Base-by-base conservation (phyloP, 2,113 vertebrate species). In the Eretmochelys imbricata region DNA sequence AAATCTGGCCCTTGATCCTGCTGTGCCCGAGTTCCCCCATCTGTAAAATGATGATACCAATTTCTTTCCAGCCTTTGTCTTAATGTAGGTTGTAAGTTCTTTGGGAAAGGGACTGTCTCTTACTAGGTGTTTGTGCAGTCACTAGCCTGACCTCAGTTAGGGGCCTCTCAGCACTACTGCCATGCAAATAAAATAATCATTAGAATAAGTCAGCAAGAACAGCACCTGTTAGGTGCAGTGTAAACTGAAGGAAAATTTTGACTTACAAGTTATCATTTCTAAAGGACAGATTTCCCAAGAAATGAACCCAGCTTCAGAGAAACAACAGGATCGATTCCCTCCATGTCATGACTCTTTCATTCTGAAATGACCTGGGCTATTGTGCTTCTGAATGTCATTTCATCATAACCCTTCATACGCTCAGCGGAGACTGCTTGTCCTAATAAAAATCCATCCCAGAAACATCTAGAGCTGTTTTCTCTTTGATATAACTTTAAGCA, bases 141-240 rank as follows among this genome's bases (percentile, higher is more conserved):
- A 48, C 24, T 46, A 27, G 46, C 24, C 42, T 48, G 75, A 48
- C 46, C 42, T 78, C 22, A 14, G 42, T 12, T 78, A 27, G 42
- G 75, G 75, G 42, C 46, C 10, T 48, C 38, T 94, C 53, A 55
- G 94, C 42, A 25, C 48, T 84, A 53, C 17, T 86, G n/a, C 91
- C 93, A 96, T 80, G 91, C 90, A 96, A 90, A 88, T 14, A 93
- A 94, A 96, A 80, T 88, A 96, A 92, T 88, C 55, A 38, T 10
- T 27, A 65, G 95, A 95, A 92, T 53, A 90, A 2, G 14, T 25
- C 42, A 89, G 55, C 17, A 94, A 94, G 65, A 72, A 38, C 4
- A 94, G 91, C 87, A 86, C 79, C 80, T 83, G 38, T 90, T 78
- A 80, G 54, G 72, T 90, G 72, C 90, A 84, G 31, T 4, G 27